phyloP scores from a whole-genome alignment of 1,140 invertebrate genomes.

The Heliconius hermathena region DNA sequence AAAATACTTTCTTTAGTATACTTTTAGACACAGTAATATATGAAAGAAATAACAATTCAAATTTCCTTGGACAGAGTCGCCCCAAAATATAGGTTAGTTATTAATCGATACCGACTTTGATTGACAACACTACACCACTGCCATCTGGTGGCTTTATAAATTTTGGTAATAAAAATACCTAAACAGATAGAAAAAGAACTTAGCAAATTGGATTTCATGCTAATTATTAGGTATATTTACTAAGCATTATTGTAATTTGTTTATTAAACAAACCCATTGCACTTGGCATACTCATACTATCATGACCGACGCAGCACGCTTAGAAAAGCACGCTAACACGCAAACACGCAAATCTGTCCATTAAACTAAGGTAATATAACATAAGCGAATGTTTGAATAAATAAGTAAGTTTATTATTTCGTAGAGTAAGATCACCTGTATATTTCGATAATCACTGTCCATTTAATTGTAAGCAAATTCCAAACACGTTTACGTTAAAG shows the following conservation, averaged over 20 bases:
- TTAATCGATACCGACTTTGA: neutral
- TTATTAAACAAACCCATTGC: constrained; percentile 3
- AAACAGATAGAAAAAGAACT: constrained; percentile 6
- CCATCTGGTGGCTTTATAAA: constrained; percentile 13
- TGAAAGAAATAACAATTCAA: neutral
- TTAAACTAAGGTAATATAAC: constrained; percentile 65
- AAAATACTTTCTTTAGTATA: constrained; percentile 3
- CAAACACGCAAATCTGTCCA: constrained; percentile 78
- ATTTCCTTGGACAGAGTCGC: neutral
- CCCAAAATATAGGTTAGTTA: neutral
- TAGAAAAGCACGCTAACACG: constrained; percentile 58
- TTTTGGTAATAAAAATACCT: neutral
- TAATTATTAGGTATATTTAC: neutral
- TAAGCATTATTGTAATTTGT: neutral
- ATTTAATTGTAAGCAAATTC: constrained; percentile 64
- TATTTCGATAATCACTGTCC: constrained; percentile 67
- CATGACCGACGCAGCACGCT: constrained; percentile 50
- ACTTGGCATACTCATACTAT: constrained; percentile 12
- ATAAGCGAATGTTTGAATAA: constrained; percentile 45
- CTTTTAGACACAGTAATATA: neutral
- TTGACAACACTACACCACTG: constrained; percentile 1
- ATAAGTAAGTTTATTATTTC: constrained; percentile 40
- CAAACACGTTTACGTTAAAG: constrained; percentile 13
- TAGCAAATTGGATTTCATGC: neutral
- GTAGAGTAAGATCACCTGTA: constrained; percentile 54